phyloP scores from a whole-genome alignment of 2,113 vertebrate species.

The Leptobrachium ailaonicum region DNA sequence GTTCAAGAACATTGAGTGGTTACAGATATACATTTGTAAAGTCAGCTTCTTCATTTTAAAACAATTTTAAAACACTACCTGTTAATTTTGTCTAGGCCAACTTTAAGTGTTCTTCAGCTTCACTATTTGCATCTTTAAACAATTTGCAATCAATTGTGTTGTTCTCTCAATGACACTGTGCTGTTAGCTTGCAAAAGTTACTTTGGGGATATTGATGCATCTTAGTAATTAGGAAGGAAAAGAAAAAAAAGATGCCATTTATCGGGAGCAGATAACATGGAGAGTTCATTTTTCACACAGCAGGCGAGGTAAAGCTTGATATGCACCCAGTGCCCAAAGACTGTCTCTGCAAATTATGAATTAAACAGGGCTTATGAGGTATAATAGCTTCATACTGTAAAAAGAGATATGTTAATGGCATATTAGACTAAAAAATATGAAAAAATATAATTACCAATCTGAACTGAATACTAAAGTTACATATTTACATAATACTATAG shows the following conservation, averaged over 20 bases:
- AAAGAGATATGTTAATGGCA: too few species aligned
- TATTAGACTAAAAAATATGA: too few species aligned
- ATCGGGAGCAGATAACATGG: constrained; percentile 50
- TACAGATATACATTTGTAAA: too few species aligned
- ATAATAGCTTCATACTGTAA: too few species aligned
- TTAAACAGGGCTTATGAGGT: too few species aligned
- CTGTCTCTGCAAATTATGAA: not conserved
- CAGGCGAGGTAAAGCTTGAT: not conserved
- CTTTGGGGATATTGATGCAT: constrained; percentile 51
- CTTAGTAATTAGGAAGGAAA: constrained; percentile 50
- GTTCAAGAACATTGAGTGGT: too few species aligned
- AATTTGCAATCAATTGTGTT: constrained; percentile 51
- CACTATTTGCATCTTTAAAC: constrained; percentile 22
- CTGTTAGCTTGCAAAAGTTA: constrained; percentile 51
- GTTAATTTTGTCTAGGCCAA: not conserved
- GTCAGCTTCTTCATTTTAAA: too few species aligned
- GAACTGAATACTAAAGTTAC: too few species aligned
- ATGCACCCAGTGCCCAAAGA: not conserved
- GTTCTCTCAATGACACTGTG: constrained; percentile 49
- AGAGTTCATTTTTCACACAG: constrained; percentile 42
- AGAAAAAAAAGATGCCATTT: constrained; percentile 49
- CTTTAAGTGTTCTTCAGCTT: not conserved
- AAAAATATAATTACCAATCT: too few species aligned
- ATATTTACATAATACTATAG: too few species aligned
- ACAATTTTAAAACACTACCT: too few species aligned